Evolutionary conservation across 2,113 vertebrate species (phyloP), one percentile per base, ranked within the genome.

Genomic region (Perognathus longimembris): DNA sequence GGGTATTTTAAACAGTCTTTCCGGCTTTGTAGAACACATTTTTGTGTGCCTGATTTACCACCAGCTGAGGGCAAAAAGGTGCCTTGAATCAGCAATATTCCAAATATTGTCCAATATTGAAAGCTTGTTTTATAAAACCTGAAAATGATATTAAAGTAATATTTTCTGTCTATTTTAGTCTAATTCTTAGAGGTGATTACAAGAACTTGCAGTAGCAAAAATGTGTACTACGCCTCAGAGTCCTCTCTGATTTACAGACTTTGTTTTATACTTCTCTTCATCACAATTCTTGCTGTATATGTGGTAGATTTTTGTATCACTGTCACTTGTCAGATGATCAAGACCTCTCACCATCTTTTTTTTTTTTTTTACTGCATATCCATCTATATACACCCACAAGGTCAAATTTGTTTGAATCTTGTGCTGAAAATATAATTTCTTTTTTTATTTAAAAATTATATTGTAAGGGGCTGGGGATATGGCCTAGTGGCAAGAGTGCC

Each of bases 41-140:
- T 95, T 96, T 97, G 95, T 97, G 96, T 96, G 92, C 88, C 85
- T 89, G 93, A 92, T 74, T 85, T 96, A 84, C 95, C 86, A 88
- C 88, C 86, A 90, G 94, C 64, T 92, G 91, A 96, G 97, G 77
- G 88, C 92, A 95, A 91, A 89, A 81, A 92, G 71, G 87, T 88
- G 45, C 87, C 50, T 71, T 79, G 81, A 10, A 91, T 45, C 96
- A 77, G 69, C 83, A 80, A 96, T 20, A 80, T 95, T 95, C 87
- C 83, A 96, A 95, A 97, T 89, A 97, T 92, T 85, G 92, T 90
- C 81, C 21, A 95, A 69, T 64, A 64, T 86, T 14, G 79, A 92
- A 71, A 95, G 95, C 88, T 96, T 82, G 63, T 95, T 88, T 61
- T 5, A 57, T 92, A 97, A 81, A 93, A 94, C 94, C 97, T 36